phyloP scores from a whole-genome alignment of 2,797 vertebrate species.

The Schizothorax lantsangensis region DNA sequence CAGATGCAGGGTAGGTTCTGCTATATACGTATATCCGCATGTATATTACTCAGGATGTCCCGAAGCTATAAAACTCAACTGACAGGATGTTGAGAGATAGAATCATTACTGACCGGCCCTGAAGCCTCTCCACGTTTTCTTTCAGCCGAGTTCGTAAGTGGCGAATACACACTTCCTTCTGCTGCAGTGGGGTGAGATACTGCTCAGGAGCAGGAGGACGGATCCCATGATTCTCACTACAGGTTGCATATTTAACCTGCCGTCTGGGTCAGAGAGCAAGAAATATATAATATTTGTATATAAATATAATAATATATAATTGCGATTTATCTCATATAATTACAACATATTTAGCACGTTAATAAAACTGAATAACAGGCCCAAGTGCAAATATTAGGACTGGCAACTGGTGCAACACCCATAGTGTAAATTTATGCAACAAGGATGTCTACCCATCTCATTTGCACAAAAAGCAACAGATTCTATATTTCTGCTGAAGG shows the following conservation, averaged over 20 bases:
- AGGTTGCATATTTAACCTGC: constrained; percentile 87
- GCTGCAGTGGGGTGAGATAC: constrained; percentile 97
- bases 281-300: background rate
- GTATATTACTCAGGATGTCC: background rate
- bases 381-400: background rate
- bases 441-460: background rate
- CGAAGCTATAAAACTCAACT: background rate
- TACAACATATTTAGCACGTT: background rate
- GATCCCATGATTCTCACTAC: constrained; percentile 96
- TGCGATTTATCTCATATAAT: background rate
- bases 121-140: constrained; percentile 92
- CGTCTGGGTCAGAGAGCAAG: constrained; percentile 75
- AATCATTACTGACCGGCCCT: constrained; percentile 85
- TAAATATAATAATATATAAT: background rate
- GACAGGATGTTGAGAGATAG: background rate
- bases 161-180: constrained; percentile 98
- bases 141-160: constrained; percentile 91
- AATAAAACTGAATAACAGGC: background rate
- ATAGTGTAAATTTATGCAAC: background rate
- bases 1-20: background rate
- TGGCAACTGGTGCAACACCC: background rate
- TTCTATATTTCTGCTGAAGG: background rate
- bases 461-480: background rate
- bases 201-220: constrained; percentile 92
- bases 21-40: background rate